Evolutionary conservation across 2,797 vertebrate genomes (phyloP), one percentile per base, ranked within the genome.

Genomic region (Parambassis ranga): DNA sequence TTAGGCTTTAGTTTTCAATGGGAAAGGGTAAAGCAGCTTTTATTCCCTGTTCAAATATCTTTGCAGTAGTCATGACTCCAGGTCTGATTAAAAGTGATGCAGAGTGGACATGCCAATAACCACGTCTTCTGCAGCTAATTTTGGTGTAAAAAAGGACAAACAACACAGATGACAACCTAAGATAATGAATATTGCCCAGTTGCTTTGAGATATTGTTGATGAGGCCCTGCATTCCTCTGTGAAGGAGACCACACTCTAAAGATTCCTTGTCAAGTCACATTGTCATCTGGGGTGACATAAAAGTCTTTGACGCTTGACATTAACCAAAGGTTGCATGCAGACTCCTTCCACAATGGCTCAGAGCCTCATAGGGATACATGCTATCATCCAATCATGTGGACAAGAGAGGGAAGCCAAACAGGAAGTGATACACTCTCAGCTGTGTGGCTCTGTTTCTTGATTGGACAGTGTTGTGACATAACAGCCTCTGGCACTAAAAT

Each of bases 321-420:
- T 90, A 90, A 92, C 77, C 67, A 94, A 93, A 94, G 93, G 93
- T 93, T 90, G 82, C n/a, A 63, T 83, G 78, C 79, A 83, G 82
- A 92, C 88, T 80, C 75, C 82, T 80, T 86, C 70, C 48, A 58
- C 63, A 73, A 60, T 58, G 74, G 66, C n/a, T 5, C 44, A 44
- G 43, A 83, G 70, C 63, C 80, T 79, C 67, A 26, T 18, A 82
- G 59, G 37, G 44, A 77, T 61, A 39, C 13, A 3, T 11, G 18
- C 44, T 59, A 65, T 71, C 66, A 33, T 81, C 78, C 76, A 81
- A 77, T 85, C 68, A 41, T 27, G 32, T 3, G 13, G 51, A 37
- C 8, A 1, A 3, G 11, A 3, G 11, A 15, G 7, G 14, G 30
- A 14, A 49, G 37, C 11, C 15, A 49, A 62, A 71, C 75, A 83